A percentile compares a stretch with the other conserved stretches of the same genome.
Conservation (phyloP, 2,113 vertebrate genomes). For the Indri indri region DNA sequence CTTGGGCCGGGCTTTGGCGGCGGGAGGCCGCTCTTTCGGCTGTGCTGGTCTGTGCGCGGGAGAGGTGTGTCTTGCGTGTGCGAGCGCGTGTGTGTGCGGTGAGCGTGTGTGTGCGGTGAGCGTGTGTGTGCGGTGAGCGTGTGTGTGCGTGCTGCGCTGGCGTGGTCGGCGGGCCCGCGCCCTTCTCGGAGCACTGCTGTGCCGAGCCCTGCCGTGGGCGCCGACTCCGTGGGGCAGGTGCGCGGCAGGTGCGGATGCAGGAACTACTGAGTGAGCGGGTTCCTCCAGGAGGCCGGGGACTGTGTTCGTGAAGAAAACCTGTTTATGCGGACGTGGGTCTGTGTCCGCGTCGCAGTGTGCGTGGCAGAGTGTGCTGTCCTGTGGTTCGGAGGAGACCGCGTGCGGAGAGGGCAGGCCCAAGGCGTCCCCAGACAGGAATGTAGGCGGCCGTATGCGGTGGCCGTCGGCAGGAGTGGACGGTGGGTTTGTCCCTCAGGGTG, state of each 20-base stretch:
- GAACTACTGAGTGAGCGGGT: slow-evolving; percentile 95
- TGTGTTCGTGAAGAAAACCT: slow-evolving; percentile 88
- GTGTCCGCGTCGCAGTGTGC: slow-evolving; percentile 87
- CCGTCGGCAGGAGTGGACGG: not conserved
- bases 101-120: not conserved
- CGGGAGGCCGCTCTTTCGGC: not conserved
- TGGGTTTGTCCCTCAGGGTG: not conserved
- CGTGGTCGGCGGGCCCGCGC: not conserved
- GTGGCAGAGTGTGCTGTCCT: slow-evolving; percentile 92
- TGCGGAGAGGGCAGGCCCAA: not conserved
- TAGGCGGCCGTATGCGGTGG: not conserved
- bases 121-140: not conserved
- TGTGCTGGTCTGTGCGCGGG: not conserved
- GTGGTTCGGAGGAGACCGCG: slow-evolving; percentile 87
- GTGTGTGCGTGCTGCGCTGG: not conserved
- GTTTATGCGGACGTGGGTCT: slow-evolving; percentile 89
- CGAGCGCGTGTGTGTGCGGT: not conserved
- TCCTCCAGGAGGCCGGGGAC: slow-evolving; percentile 91
- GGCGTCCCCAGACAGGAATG: not conserved
- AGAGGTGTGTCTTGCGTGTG: not conserved
- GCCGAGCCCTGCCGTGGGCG: not conserved
- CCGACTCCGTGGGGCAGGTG: not conserved
- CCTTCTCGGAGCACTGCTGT: not conserved
- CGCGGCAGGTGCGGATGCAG: slow-evolving; percentile 81
- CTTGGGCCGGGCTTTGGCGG: not conserved